phyloP scores from a whole-genome alignment of 1,140 invertebrate genomes.

The Oryzaephilus surinamensis region DNA sequence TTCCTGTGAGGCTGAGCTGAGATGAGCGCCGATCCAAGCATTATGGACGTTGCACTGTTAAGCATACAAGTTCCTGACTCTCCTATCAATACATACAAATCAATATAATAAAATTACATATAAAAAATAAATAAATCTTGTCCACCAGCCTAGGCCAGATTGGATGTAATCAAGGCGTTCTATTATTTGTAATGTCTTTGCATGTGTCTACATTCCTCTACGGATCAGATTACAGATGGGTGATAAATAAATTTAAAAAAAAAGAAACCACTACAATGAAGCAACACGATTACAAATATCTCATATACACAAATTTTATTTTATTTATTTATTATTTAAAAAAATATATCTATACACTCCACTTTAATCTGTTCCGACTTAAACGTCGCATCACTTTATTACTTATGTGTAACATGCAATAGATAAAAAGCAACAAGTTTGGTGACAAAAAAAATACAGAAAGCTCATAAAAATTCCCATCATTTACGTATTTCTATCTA shows the following conservation, averaged over 20 bases:
- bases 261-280: too few relatives aligned
- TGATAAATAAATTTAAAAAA: neutral
- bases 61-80: too few relatives aligned
- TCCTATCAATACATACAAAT: constrained; percentile 12
- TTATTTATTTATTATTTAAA: constrained; percentile 17
- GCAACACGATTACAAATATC: constrained; percentile 6
- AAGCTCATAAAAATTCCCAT: too few relatives aligned
- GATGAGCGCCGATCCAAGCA: constrained; percentile 22
- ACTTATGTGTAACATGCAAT: constrained; percentile 30
- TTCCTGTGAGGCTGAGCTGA: too few relatives aligned
- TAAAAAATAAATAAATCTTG: too few relatives aligned
- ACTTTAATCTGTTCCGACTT: constrained; percentile 24
- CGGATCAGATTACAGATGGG: constrained; percentile 18
- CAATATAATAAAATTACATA: too few relatives aligned
- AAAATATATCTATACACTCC: constrained; percentile 2
- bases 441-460: too few relatives aligned
- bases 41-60: constrained; percentile 12
- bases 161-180: constrained; percentile 20
- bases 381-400: constrained; percentile 18
- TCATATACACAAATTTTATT: constrained; percentile 10
- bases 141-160: constrained; percentile 32
- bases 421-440: too few relatives aligned
- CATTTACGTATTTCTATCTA: too few relatives aligned
- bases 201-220: constrained; percentile 25
- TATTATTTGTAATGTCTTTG: constrained; percentile 17